phyloP scores from a whole-genome alignment of 2,113 vertebrate genomes.

The Conger conger region DNA sequence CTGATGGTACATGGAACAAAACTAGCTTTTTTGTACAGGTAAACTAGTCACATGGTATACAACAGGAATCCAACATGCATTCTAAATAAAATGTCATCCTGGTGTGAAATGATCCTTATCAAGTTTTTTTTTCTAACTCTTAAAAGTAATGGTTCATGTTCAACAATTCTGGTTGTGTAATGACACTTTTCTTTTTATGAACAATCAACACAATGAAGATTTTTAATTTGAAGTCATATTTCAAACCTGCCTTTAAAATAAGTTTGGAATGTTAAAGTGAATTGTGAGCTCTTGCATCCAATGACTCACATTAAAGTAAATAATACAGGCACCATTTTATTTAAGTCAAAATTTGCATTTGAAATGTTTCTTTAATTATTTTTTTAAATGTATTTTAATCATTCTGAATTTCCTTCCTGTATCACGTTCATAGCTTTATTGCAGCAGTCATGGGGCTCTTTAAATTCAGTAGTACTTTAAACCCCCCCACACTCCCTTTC shows the following conservation, averaged over 20 bases:
- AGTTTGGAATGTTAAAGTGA: neutral
- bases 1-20: conserved; percentile 73
- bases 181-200: neutral
- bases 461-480: conserved; percentile 17
- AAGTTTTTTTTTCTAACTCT: neutral
- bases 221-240: neutral
- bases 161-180: neutral
- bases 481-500: neutral
- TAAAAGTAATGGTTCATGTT: neutral
- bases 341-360: neutral
- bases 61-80: neutral
- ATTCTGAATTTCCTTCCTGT: neutral
- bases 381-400: neutral
- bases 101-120: neutral
- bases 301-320: neutral
- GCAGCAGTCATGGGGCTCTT: neutral
- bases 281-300: neutral
- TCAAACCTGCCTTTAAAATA: neutral
- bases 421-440: neutral
- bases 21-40: conserved; percentile 77
- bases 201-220: neutral
- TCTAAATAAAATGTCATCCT: neutral
- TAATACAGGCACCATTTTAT: neutral
- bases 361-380: neutral
- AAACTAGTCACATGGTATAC: conserved; percentile 72